Conservation (phyloP, 2,797 vertebrate species). For the Octomys mimax region DNA sequence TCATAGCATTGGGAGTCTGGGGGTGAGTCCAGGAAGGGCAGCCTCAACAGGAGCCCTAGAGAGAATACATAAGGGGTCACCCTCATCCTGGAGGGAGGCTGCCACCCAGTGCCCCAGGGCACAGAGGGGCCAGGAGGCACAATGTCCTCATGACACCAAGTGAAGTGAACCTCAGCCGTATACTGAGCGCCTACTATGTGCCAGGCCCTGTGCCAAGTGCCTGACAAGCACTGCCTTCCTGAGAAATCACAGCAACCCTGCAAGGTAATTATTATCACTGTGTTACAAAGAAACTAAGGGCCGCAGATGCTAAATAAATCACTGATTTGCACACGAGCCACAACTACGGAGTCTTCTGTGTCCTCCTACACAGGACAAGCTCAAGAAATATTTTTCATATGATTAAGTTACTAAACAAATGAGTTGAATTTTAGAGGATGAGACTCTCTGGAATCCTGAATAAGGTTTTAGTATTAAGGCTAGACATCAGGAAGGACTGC, state of each 20-base stretch:
- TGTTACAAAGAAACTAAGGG: background rate
- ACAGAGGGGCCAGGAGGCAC: background rate
- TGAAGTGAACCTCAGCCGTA: background rate
- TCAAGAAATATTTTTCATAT: background rate
- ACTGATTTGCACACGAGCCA: background rate
- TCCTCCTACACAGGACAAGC: background rate
- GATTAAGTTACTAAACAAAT: background rate
- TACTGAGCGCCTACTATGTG: background rate
- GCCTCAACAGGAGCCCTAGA: conserved; percentile 92
- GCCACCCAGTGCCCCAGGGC: background rate
- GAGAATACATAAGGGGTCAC: background rate
- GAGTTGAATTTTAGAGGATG: background rate
- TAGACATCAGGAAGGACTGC: background rate
- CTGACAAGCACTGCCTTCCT: background rate
- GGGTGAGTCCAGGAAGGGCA: conserved; percentile 89
- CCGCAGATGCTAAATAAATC: background rate
- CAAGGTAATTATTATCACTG: background rate
- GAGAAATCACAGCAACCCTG: background rate
- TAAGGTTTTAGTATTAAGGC: conserved; percentile 39
- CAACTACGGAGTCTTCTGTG: background rate
- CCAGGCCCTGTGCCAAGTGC: background rate
- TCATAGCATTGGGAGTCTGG: conserved; percentile 89
- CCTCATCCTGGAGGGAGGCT: background rate
- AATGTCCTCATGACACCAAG: background rate
- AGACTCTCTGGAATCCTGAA: background rate